Evolutionary conservation across 2,888 invertebrate genomes (phyloP).

Genomic region (Allolobophora icterica): DNA sequence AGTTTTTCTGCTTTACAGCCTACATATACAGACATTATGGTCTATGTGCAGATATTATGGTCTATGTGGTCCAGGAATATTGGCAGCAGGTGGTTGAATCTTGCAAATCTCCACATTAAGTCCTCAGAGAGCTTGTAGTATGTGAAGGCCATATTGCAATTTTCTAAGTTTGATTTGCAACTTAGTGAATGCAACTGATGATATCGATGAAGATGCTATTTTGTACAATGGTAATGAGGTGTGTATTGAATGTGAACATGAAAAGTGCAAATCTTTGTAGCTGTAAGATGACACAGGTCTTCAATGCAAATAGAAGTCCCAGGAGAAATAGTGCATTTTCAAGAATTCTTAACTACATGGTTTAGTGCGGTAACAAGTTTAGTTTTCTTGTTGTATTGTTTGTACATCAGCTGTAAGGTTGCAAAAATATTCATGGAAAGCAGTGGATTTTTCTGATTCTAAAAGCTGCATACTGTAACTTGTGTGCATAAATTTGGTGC

Average conservation of each 20-base stretch:
- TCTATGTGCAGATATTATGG: too few relatives aligned
- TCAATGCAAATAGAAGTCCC: not conserved
- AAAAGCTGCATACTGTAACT: too few relatives aligned
- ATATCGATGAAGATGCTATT: not conserved
- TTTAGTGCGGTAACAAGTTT: not conserved
- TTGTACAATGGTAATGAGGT: not conserved
- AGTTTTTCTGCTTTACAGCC: too few relatives aligned
- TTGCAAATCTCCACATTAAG: too few relatives aligned
- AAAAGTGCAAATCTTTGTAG: not conserved
- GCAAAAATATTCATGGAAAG: not conserved
- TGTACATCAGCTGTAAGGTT: not conserved
- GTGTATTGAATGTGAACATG: not conserved
- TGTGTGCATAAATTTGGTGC: not conserved
- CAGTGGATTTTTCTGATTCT: not conserved
- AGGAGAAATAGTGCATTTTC: not conserved
- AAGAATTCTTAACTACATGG: too few relatives aligned
- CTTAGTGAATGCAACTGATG: not conserved
- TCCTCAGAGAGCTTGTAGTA: too few relatives aligned
- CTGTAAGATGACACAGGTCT: not conserved
- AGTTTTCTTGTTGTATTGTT: not conserved
- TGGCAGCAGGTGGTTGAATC: too few relatives aligned
- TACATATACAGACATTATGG: too few relatives aligned
- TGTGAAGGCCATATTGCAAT: too few relatives aligned
- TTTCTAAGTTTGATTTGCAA: not conserved
- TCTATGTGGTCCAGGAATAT: too few relatives aligned